A percentile compares a stretch with the other conserved stretches of the same genome.
Conservation (phyloP, 64 coral and sea anemone genomes). For the Dendrophyllia cribrosa region DNA sequence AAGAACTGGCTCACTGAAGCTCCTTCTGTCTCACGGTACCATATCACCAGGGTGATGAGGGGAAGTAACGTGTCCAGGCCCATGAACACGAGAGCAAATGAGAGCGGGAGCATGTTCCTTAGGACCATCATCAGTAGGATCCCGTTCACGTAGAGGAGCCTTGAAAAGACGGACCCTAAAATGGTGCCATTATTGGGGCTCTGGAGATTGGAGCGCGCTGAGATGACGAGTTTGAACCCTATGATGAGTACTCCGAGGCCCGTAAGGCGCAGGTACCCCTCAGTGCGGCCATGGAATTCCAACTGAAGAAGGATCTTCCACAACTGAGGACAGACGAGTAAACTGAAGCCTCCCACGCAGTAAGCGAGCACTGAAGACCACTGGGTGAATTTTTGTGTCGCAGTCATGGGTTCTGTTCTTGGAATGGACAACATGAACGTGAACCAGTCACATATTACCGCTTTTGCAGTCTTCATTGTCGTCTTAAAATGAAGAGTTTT, state of each 20-base stretch:
- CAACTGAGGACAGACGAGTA: conserved; percentile 38
- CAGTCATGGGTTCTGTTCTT: conserved; percentile 13
- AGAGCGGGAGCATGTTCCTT: conserved; percentile 26
- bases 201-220: conserved; percentile 28
- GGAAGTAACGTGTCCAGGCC: conserved; percentile 25
- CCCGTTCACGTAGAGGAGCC: conserved; percentile 60
- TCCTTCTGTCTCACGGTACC: conserved; percentile 44
- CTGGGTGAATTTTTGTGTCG: conserved; percentile 14
- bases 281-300: conserved; percentile 16
- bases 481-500: not conserved
- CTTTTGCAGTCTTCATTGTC: not conserved
- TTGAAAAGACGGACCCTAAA: conserved; percentile 11
- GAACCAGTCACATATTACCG: conserved; percentile 22
- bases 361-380: conserved; percentile 25
- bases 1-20: conserved; percentile 13
- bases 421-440: conserved; percentile 42
- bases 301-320: conserved; percentile 36
- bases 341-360: conserved; percentile 27
- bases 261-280: conserved; percentile 47
- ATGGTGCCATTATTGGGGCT: conserved; percentile 33
- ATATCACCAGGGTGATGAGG: conserved; percentile 53
- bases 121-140: conserved; percentile 29
- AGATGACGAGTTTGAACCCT: conserved; percentile 49
- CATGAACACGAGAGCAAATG: conserved; percentile 65
- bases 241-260: conserved; percentile 52